Evolutionary conservation across 2,888 invertebrate species (phyloP), one percentile per base, ranked within the genome.

Genomic region (Leucophenga montana): DNA sequence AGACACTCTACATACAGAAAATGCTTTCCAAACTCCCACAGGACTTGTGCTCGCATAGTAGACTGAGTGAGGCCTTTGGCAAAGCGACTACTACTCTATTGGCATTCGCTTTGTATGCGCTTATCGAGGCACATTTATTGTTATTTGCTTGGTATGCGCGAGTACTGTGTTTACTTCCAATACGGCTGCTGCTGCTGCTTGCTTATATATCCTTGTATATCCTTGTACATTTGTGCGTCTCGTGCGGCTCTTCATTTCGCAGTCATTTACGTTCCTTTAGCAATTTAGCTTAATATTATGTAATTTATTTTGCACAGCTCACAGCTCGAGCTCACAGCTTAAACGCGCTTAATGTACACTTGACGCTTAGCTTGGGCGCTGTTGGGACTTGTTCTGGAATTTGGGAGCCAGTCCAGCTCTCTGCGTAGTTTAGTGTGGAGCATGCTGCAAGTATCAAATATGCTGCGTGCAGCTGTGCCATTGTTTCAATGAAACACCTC

Each of bases 291-390:
- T 82, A 83, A 86, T 86, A 80, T 79, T 74, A 73, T 80, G 82
- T 81, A 84, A 85, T 86, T 86, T 86, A 84, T 85, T 84, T 82
- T 80, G 85, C 77, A 81, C 75, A 78, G 44, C 56, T 56, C 57
- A 57, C 31, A 14, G 57, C 27, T 8, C 22, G 18, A 14, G n/a
- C 33, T n/a, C 44, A 16, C 3, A 13, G 56, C 79, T 77, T 77
- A 77, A 78, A 79, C 79, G 77, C 80, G 78, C 72, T 75, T 71
- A 73, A 72, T 68, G 73, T 54, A 59, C 44, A 14, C 69, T 33
- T 53, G 61, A 56, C 68, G 65, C 68, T 8, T 54, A 57, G 65
- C 46, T 65, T 18, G 20, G 68, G 56, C 62, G 33, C 31, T 22
- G 1, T 18, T 5, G 50, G 16, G 50, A 50, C 50, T 50, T 39